Conservation (phyloP, 2,113 vertebrate genomes). For the Boulengeromyrus knoepffleri region DNA sequence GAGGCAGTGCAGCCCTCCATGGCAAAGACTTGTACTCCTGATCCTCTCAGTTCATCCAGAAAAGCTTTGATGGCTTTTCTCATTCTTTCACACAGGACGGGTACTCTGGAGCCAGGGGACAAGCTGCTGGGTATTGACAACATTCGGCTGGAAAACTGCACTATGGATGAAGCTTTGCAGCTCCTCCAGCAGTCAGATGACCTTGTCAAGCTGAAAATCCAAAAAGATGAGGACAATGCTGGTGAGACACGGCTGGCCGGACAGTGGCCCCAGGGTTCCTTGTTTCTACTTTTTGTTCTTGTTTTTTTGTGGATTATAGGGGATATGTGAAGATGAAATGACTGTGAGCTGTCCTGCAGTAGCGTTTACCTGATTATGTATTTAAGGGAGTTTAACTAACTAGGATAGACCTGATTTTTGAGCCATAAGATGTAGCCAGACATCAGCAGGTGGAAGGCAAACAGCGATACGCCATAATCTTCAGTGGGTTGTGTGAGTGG, state of each 20-base stretch:
- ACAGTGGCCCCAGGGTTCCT: background rate
- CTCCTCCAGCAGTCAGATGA: slow-evolving; percentile 89
- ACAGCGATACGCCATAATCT: background rate
- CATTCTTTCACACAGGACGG: slow-evolving; percentile 65
- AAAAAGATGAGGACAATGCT: slow-evolving; percentile 96
- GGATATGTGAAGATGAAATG: background rate
- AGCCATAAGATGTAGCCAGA: background rate
- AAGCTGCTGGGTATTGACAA: slow-evolving; percentile 91
- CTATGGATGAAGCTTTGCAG: slow-evolving; percentile 90
- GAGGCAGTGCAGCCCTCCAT: background rate
- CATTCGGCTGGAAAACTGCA: slow-evolving; percentile 84
- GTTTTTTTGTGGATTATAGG: background rate
- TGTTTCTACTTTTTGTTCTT: background rate
- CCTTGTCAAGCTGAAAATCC: slow-evolving; percentile 91
- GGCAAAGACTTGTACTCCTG: background rate
- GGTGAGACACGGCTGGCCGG: slow-evolving; percentile 50
- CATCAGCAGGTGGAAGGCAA: too few relatives aligned
- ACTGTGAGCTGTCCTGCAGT: background rate
- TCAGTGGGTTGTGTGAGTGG: slow-evolving; percentile 10
- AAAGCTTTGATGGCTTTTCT: background rate
- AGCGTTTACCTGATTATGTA: background rate
- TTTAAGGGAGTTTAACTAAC: background rate
- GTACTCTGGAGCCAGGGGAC: slow-evolving; percentile 92
- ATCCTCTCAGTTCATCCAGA: too few relatives aligned
- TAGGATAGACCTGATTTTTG: background rate